A percentile compares a stretch with the other conserved stretches of the same genome.
phyloP scores from a whole-genome alignment of 2,888 invertebrate species.

The Leptopilina drosophilae region DNA sequence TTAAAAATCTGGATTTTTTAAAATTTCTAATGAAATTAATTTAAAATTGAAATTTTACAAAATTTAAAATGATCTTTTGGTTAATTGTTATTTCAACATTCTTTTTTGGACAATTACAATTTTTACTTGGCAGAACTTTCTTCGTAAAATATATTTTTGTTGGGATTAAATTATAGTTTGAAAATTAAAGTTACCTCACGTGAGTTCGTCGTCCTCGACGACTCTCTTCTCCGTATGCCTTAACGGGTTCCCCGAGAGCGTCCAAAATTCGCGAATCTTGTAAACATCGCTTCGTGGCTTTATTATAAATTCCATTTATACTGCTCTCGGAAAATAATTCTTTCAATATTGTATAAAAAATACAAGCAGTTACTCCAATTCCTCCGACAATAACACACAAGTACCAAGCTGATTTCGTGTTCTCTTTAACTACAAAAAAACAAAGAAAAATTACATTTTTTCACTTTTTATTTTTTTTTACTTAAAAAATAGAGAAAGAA shows the following conservation, averaged over 20 bases:
- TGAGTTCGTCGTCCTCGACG: conserved; percentile 89
- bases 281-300: conserved; percentile 86
- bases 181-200: conserved; percentile 79
- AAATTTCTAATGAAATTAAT: too few species aligned
- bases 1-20: too few species aligned
- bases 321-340: conserved; percentile 94
- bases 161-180: too few species aligned
- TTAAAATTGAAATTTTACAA: too few species aligned
- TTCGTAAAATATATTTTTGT: too few species aligned
- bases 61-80: too few species aligned
- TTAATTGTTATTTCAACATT: too few species aligned
- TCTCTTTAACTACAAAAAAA: conserved; percentile 85
- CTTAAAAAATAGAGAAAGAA: too few species aligned
- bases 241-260: conserved; percentile 92
- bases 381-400: conserved; percentile 89
- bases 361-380: conserved; percentile 87
- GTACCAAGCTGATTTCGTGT: conserved; percentile 92
- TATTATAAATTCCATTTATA: conserved; percentile 89
- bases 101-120: too few species aligned
- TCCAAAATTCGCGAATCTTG: conserved; percentile 87
- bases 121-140: too few species aligned
- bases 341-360: conserved; percentile 90
- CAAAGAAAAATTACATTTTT: conserved; percentile 48
- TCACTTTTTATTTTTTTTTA: background rate
- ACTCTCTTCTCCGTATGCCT: conserved; percentile 92